Conservation (phyloP, 2,797 vertebrate species). For the Lates japonicus region DNA sequence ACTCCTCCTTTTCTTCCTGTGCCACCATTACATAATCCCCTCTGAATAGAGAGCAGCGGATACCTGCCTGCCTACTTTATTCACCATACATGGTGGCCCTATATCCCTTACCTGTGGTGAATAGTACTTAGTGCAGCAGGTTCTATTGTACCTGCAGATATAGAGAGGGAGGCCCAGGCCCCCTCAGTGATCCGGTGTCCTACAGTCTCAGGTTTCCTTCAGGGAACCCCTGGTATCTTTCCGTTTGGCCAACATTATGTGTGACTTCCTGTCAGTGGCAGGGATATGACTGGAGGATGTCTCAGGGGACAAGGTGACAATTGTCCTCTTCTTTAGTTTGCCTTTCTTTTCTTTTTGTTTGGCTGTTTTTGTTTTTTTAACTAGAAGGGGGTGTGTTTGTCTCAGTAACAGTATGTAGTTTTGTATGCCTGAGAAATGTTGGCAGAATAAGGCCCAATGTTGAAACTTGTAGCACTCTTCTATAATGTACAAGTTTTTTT, state of each 20-base stretch:
- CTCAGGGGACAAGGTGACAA: slow-evolving; percentile 68
- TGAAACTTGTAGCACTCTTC: neutral
- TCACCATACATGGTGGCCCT: slow-evolving; percentile 61
- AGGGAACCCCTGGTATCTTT: slow-evolving; percentile 77
- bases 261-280: slow-evolving; percentile 77
- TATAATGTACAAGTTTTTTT: neutral
- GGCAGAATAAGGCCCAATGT: slow-evolving; percentile 1
- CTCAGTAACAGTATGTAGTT: neutral
- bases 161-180: slow-evolving; percentile 68
- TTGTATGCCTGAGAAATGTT: neutral
- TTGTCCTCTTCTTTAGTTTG: slow-evolving; percentile 66
- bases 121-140: slow-evolving; percentile 74
- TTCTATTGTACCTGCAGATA: slow-evolving; percentile 73
- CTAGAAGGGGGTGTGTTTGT: slow-evolving; percentile 30
- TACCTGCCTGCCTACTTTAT: slow-evolving; percentile 66
- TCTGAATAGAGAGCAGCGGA: slow-evolving; percentile 62
- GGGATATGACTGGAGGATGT: slow-evolving; percentile 62
- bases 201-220: slow-evolving; percentile 74
- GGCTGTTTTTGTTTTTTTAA: slow-evolving; percentile 17
- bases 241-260: slow-evolving; percentile 75
- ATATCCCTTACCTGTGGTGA: slow-evolving; percentile 78
- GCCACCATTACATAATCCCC: slow-evolving; percentile 75
- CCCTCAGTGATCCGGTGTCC: slow-evolving; percentile 72
- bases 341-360: slow-evolving; percentile 55
- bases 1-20: slow-evolving; percentile 42